Evolutionary conservation across 2,888 invertebrate genomes (phyloP).

Genomic region (Conomelus anceps): DNA sequence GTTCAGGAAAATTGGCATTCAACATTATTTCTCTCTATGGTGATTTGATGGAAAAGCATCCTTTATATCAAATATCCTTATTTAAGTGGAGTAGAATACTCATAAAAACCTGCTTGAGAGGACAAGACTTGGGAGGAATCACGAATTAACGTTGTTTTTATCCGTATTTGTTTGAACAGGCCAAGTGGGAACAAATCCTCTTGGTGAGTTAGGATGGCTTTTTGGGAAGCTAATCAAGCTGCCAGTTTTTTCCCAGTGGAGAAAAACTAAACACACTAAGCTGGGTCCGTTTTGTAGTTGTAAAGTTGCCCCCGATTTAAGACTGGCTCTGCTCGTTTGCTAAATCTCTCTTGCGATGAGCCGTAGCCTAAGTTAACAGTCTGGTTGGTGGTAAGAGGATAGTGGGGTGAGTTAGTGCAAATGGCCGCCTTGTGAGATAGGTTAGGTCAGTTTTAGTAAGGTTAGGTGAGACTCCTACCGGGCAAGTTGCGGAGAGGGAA

Average conservation of each 20-base stretch:
- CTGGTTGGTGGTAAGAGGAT: neutral
- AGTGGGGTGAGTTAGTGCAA: neutral
- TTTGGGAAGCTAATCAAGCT: neutral
- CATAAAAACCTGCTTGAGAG: neutral
- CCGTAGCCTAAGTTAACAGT: neutral
- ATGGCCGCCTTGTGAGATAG: neutral
- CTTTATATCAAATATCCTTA: too few species aligned
- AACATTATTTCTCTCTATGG: too few species aligned
- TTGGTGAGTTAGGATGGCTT: neutral
- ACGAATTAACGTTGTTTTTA: neutral
- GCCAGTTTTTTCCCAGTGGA: neutral
- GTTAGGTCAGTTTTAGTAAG: neutral
- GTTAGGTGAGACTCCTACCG: neutral
- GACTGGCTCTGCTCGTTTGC: neutral
- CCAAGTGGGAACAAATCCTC: neutral
- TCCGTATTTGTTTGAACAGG: neutral
- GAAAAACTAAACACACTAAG: neutral
- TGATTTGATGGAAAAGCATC: too few species aligned
- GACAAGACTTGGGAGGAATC: neutral
- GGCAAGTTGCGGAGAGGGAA: neutral
- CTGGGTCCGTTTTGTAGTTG: neutral
- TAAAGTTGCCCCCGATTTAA: neutral
- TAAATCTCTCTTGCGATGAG: neutral
- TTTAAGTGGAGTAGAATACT: too few species aligned
- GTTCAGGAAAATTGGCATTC: too few species aligned